phyloP scores from a whole-genome alignment of 2,888 invertebrate species.

The Germaria angustata region DNA sequence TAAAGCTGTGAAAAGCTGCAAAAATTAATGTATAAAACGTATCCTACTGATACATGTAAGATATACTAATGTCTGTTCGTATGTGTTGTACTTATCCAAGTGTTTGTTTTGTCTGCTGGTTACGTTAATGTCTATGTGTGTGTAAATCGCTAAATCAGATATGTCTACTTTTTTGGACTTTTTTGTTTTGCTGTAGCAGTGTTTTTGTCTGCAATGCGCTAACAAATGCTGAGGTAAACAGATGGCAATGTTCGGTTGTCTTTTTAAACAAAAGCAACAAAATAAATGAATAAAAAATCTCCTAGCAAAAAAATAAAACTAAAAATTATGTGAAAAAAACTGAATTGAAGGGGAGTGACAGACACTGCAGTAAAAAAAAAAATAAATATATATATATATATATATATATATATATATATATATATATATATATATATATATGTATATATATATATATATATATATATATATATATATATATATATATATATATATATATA shows the following conservation, averaged over 20 bases:
- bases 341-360: constrained; percentile 44
- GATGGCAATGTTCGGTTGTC: constrained; percentile 34
- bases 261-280: not conserved
- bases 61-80: too few species aligned
- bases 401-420: not conserved
- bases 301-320: constrained; percentile 6
- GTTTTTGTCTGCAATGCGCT: constrained; percentile 64
- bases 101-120: constrained; percentile 41
- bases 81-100: not conserved
- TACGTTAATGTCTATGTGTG: constrained; percentile 1
- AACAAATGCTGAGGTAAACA: constrained; percentile 62
- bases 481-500: not conserved
- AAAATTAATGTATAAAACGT: constrained; percentile 4
- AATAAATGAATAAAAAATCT: not conserved
- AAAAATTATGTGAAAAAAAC: not conserved
- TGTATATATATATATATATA: not conserved
- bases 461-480: not conserved
- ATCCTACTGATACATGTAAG: constrained; percentile 34
- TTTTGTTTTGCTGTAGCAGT: constrained; percentile 7
- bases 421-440: not conserved
- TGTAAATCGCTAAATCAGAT: not conserved
- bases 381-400: not conserved
- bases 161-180: not conserved
- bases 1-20: not conserved
- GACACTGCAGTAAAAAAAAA: constrained; percentile 41